Evolutionary conservation across 2,113 vertebrate species (phyloP).

Genomic region (Procavia capensis): DNA sequence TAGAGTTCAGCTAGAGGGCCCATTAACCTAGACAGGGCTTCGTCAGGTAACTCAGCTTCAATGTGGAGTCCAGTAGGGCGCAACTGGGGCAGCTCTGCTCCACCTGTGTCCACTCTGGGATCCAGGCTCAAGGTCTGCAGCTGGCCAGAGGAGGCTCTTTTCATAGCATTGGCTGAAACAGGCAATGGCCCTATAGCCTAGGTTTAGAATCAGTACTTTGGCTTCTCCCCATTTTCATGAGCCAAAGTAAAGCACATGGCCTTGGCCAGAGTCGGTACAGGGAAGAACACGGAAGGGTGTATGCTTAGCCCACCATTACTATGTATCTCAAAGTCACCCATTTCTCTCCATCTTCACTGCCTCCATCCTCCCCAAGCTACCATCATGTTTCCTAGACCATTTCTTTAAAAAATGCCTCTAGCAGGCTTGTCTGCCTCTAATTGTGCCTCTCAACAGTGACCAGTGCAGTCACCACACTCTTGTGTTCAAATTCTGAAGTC

Average conservation of each 20-base stretch:
- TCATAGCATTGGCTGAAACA: background rate
- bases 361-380: background rate
- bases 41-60: background rate
- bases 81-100: no score
- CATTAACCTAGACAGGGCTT: no score
- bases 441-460: background rate
- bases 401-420: no score
- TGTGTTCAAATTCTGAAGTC: background rate
- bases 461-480: background rate
- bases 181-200: background rate
- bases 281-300: no score
- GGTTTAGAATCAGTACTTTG: background rate
- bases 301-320: no score
- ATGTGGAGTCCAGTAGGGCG: no score
- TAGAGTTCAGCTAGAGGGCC: background rate
- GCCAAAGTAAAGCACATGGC: background rate
- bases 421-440: background rate
- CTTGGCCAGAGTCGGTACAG: background rate
- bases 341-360: background rate
- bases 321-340: background rate
- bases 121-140: background rate
- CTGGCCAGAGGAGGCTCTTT: background rate
- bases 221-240: background rate
- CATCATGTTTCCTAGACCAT: background rate
- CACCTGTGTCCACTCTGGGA: rapidly evolving